These are phyloP conservation scores for Parotia lawesii DNA, from an alignment of 2,113 vertebrate species.

Conservation along the genomic window DNA sequence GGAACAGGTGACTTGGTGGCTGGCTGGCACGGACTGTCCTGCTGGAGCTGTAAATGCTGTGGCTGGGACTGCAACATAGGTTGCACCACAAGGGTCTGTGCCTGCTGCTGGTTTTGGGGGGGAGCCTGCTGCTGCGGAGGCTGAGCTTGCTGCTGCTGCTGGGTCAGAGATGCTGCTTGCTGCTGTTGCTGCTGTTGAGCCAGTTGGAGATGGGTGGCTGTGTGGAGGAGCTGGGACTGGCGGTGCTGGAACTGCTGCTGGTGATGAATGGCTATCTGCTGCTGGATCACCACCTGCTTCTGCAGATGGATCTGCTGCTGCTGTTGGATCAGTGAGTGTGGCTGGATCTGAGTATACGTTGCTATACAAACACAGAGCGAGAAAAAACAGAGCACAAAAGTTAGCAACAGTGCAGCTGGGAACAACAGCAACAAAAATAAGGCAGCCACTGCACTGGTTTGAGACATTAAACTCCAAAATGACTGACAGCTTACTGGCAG, in stretches of 20 bases:
- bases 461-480: background rate
- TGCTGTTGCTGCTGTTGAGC: conserved; percentile 80
- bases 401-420: background rate
- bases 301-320: conserved; percentile 84
- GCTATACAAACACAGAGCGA: conserved; percentile 18
- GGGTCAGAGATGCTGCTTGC: conserved; percentile 58
- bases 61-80: conserved; percentile 87
- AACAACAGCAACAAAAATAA: background rate
- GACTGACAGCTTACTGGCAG: background rate
- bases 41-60: conserved; percentile 66
- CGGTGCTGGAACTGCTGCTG: conserved; percentile 88
- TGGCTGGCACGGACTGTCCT: conserved; percentile 62
- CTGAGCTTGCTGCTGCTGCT: conserved; percentile 74
- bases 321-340: conserved; percentile 79
- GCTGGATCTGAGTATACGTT: conserved; percentile 82
- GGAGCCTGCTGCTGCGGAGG: conserved; percentile 64
- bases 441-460: background rate
- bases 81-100: conserved; percentile 94
- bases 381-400: background rate
- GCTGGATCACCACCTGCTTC: conserved; percentile 82
- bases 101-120: conserved; percentile 68
- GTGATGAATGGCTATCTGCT: conserved; percentile 81
- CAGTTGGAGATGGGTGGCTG: conserved; percentile 82
- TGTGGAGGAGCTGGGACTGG: conserved; percentile 90
- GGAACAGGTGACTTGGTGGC: conserved; percentile 80